Base-by-base conservation (phyloP, 2,113 vertebrate species). In the Fregetta grallaria region DNA sequence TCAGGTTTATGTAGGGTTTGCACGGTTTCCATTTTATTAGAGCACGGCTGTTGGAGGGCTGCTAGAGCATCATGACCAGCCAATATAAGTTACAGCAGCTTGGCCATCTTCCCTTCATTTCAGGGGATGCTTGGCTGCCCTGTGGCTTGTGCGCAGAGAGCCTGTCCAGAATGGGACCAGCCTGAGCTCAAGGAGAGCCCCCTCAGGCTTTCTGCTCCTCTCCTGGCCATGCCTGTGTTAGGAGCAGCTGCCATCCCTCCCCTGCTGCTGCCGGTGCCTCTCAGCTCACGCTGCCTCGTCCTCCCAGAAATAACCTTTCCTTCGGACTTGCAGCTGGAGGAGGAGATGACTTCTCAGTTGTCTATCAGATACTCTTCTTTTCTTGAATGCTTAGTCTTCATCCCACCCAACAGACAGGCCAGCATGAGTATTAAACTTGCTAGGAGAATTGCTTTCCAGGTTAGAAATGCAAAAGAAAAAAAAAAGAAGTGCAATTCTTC, bases 231-330 rank as follows among this genome's bases (percentile, higher is more conserved):
- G 66, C 34, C 44, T 23, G 34, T 40, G 9, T 38, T 38, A 11
- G 17, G 47, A 56, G 56, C 42, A 55, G 27, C 73, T n/a, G 34
- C 71, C 1, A 5, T 44, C 23, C 26, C 30, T 71, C 9, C 25
- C 7, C 34, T 15, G 2, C 58, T 68, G 1, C 58, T 68, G 59
- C 55, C 0, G 2, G 17, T 26, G 55, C 32, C 49, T 50, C 75
- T 74, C 0, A 0, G 61, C 66, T 88, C 21, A 1, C 0, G 0
- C 36, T 85, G 26, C 16, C 6, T 6, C 11, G 1, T 66, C 25
- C 49, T 44, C 36, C 40, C 52, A 38, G 16, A 52, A 86, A 47
- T 15, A 19, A 30, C 32, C 38, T 76, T 79, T 7, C 45, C 45
- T 47, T 47, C 23, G 44, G 71, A 23, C 16, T 6, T 32, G 32